These are phyloP conservation scores for Silurus aristotelis DNA, from an alignment of 2,797 vertebrate species.

Conservation along the genomic window DNA sequence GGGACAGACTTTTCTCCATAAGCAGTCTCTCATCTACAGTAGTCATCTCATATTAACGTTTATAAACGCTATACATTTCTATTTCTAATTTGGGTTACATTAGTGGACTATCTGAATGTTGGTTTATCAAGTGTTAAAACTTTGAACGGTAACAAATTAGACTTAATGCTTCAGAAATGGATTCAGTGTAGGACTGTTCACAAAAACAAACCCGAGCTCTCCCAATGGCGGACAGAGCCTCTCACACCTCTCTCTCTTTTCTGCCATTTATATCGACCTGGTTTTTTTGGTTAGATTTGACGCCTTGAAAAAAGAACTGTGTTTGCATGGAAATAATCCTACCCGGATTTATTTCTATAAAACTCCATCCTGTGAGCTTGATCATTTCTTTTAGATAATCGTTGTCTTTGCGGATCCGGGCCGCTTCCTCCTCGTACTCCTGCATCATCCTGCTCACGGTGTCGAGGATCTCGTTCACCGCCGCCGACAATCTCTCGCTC, in stretches of 20 bases:
- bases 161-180: too few species aligned
- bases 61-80: too few species aligned
- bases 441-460: constrained; percentile 53
- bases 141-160: too few species aligned
- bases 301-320: not conserved
- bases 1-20: too few species aligned
- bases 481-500: constrained; percentile 53
- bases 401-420: constrained; percentile 54
- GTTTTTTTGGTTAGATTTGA: not conserved
- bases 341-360: constrained; percentile 37
- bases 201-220: not conserved
- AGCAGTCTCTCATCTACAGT: too few species aligned
- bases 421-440: constrained; percentile 60
- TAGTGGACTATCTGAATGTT: too few species aligned
- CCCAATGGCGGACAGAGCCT: not conserved
- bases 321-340: not conserved
- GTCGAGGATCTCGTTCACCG: constrained; percentile 57
- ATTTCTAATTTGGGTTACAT: too few species aligned
- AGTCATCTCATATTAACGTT: too few species aligned
- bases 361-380: constrained; percentile 33
- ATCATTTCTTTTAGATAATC: constrained; percentile 55
- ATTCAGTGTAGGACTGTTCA: too few species aligned
- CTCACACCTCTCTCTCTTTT: not conserved
- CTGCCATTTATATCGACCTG: not conserved
- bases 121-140: too few species aligned